These are phyloP conservation scores for Grammomys dolichurus DNA, from an alignment of 2,113 vertebrate species.

Conservation along the genomic window DNA sequence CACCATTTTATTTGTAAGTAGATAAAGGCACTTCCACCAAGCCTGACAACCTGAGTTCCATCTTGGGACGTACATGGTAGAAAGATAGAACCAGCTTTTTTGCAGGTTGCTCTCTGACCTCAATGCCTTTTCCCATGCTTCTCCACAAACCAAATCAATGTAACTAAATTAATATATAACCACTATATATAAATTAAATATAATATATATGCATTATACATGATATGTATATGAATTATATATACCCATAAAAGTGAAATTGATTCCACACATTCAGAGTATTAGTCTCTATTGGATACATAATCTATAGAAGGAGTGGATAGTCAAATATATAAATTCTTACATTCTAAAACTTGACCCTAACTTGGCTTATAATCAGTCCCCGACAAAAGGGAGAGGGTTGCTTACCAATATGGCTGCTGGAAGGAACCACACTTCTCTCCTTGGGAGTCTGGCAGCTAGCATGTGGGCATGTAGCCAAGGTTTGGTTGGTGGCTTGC, in stretches of 20 bases:
- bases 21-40: neutral
- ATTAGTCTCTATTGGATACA: conserved; percentile 14
- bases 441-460: neutral
- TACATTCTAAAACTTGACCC: neutral
- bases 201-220: neutral
- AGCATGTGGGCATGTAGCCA: neutral
- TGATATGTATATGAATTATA: neutral
- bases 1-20: neutral
- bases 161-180: neutral
- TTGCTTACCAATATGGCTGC: neutral
- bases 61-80: too few relatives aligned
- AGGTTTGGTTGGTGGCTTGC: neutral
- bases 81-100: neutral
- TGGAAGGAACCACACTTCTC: neutral
- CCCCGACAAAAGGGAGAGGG: neutral
- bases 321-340: conserved; percentile 9
- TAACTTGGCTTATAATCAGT: neutral
- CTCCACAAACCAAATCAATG: neutral
- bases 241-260: neutral
- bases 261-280: neutral
- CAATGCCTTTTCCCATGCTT: too few relatives aligned
- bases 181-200: neutral
- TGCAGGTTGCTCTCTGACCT: neutral
- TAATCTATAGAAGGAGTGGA: neutral
- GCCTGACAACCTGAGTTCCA: neutral